phyloP scores from a whole-genome alignment of 2,888 invertebrate species.

The Drosophila fulvimacula region DNA sequence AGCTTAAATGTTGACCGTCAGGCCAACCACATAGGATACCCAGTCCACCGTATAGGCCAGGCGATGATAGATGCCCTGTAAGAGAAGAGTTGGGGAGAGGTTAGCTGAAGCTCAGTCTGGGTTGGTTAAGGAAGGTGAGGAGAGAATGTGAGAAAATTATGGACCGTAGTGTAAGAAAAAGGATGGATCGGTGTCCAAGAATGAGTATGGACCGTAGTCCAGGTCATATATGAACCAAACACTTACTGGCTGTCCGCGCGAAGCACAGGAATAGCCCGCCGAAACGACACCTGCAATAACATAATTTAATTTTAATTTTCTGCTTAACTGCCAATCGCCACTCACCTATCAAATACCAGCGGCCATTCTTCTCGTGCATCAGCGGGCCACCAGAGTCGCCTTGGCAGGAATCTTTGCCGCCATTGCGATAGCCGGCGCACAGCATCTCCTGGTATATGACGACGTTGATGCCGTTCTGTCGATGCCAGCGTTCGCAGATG shows the following conservation, averaged over 20 bases:
- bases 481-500: constrained; percentile 88
- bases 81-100: too few relatives aligned
- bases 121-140: too few relatives aligned
- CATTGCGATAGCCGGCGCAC: constrained; percentile 95
- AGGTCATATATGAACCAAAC: neutral
- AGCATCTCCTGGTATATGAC: constrained; percentile 98
- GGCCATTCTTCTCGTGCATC: constrained; percentile 93
- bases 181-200: too few relatives aligned
- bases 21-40: constrained; percentile 89
- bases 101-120: too few relatives aligned
- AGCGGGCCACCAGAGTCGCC: constrained; percentile 92
- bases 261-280: constrained; percentile 97
- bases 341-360: constrained; percentile 93
- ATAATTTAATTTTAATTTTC: neutral
- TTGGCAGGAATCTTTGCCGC: constrained; percentile 89
- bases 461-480: constrained; percentile 87
- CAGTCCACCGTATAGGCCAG: constrained; percentile 97
- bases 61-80: constrained; percentile 93
- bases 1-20: constrained; percentile 81
- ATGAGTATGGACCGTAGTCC: too few relatives aligned
- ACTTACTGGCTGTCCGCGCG: constrained; percentile 91
- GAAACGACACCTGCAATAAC: constrained; percentile 91
- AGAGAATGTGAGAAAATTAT: too few relatives aligned
- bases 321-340: neutral
- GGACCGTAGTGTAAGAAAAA: too few relatives aligned